phyloP scores from a whole-genome alignment of 2,888 invertebrate species.

The Melanostoma scalare region DNA sequence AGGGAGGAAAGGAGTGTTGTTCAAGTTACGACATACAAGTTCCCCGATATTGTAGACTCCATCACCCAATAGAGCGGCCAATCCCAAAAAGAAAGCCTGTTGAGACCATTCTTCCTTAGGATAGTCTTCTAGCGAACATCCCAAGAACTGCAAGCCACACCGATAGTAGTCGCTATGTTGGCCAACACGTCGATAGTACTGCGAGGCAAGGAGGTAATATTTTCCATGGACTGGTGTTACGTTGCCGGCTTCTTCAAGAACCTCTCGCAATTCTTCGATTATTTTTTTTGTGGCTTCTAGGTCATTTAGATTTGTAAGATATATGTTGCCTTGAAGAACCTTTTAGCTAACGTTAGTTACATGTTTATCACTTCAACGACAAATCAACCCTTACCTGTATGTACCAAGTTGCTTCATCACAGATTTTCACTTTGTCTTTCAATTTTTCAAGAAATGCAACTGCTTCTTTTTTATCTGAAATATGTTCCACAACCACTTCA shows the following conservation, averaged over 20 bases:
- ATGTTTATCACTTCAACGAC: not conserved
- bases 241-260: constrained; percentile 94
- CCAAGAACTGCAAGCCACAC: constrained; percentile 92
- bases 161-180: constrained; percentile 98
- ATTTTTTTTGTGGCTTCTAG: constrained; percentile 91
- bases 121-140: constrained; percentile 88
- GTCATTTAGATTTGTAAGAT: constrained; percentile 90
- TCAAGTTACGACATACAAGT: constrained; percentile 84
- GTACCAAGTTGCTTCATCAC: constrained; percentile 91
- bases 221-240: constrained; percentile 96
- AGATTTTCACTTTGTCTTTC: constrained; percentile 92
- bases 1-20: not conserved
- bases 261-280: constrained; percentile 92
- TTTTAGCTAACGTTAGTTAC: constrained; percentile 75
- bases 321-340: constrained; percentile 92
- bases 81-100: constrained; percentile 94
- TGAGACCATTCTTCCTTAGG: constrained; percentile 86
- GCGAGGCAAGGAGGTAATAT: constrained; percentile 96
- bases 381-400: constrained; percentile 75
- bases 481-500: constrained; percentile 89
- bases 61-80: constrained; percentile 97
- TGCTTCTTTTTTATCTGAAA: constrained; percentile 91
- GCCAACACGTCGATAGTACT: constrained; percentile 91
- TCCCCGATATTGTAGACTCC: constrained; percentile 99
- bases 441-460: constrained; percentile 94